Base-by-base conservation (phyloP, 2,113 vertebrate genomes). In the Heteronetta atricapilla region DNA sequence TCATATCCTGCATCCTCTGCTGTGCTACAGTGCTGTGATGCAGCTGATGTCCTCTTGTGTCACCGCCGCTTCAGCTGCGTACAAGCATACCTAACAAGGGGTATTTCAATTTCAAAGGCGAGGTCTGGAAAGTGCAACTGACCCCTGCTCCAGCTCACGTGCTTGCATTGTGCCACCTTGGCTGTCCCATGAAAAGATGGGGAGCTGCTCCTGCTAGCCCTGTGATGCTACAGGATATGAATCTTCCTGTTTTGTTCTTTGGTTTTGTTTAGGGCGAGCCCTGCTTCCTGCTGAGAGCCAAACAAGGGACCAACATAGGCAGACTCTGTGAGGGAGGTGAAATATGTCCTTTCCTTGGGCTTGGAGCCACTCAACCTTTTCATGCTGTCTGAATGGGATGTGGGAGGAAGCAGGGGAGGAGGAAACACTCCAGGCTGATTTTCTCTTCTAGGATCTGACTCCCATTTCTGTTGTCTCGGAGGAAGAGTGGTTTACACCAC, bases 221-320 rank as follows among this genome's bases (percentile, higher is more conserved):
- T 0, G 4, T 59, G 55, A 40, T 69, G 87, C 87, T 90, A 40
- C 88, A 94, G 92, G 95, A 97, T 95, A 95, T 74, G 48, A 95
- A 96, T 80, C 86, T 95, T 96, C 90, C 87, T 96, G 86, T 95
- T 95, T 96, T 93, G 84, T 89, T 93, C 88, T 75, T 93, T 22
- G 1, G 21, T 50, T 93, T 83, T 94, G 70, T 83, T 89, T 91
- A 93, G 93, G 89, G 66, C 6, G 7, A 94, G 75, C 59, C 40
- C 55, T 68, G 79, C 59, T 94, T 96, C 85, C 96, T 96, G 89
- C 87, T 50, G 52, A 58, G 75, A 72, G 72, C 64, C 81, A 56
- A 92, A 42, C 77, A 52, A 88, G 86, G 86, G 52, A 72, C 79
- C 3, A 2, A 5, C 63, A 38, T 82, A 94, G 36, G 40, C 79